Conservation (phyloP, 2,113 vertebrate species). For the human (Homo sapiens) region GRCh38 chr5:106385501-106386000, state of each 20-base stretch:
- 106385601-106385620: neutral
- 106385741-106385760: neutral
- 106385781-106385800: neutral
- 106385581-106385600: neutral
- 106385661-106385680: neutral
- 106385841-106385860: neutral
- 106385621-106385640: neutral
- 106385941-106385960: neutral
- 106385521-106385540: neutral
- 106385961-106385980: neutral
- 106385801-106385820: neutral
- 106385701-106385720: neutral
- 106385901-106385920: neutral
- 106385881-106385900: too few relatives aligned
- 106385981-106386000: neutral
- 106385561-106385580: neutral
- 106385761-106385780: neutral
- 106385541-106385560: neutral
- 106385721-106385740: neutral
- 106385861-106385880: neutral
- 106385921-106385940: neutral
- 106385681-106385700: neutral
- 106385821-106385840: neutral
- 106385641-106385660: neutral
- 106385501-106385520: neutral